phyloP scores from a whole-genome alignment of 2,797 vertebrate species.

The Sparus aurata region DNA sequence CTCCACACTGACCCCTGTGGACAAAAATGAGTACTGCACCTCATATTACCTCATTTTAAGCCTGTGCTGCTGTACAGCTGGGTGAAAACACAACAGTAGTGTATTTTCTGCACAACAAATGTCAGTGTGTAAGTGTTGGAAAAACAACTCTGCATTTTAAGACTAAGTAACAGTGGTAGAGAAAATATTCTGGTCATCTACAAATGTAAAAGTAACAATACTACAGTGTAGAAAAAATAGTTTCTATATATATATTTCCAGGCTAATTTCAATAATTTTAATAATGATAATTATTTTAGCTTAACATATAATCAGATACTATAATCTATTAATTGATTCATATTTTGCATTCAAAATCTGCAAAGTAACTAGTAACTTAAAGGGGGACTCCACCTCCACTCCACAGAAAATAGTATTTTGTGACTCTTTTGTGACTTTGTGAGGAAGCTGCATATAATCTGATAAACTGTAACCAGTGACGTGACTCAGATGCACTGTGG shows the following conservation, averaged over 20 bases:
- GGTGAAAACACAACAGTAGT: not conserved
- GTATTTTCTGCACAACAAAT: not conserved
- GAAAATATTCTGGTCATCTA: not conserved
- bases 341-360: not conserved
- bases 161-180: not conserved
- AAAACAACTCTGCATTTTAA: not conserved
- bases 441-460: too few relatives aligned
- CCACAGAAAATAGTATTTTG: too few relatives aligned
- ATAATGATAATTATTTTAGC: too few relatives aligned
- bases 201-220: not conserved
- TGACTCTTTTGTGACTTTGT: too few relatives aligned
- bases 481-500: too few relatives aligned
- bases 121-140: not conserved
- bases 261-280: not conserved
- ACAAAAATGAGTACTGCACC: conserved; percentile 15
- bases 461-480: too few relatives aligned
- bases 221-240: not conserved
- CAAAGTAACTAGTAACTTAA: not conserved
- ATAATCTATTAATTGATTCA: not conserved
- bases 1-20: conserved; percentile 76
- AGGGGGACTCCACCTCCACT: too few relatives aligned
- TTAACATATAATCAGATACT: too few relatives aligned
- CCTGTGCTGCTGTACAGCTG: too few relatives aligned
- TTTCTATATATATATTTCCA: too few relatives aligned
- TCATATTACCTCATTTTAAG: not conserved